Percentiles rank a stretch among this genome's conserved stretches.
Evolutionary conservation across 2,888 invertebrate species (phyloP).

Genomic region (Xanthia icteritia): DNA sequence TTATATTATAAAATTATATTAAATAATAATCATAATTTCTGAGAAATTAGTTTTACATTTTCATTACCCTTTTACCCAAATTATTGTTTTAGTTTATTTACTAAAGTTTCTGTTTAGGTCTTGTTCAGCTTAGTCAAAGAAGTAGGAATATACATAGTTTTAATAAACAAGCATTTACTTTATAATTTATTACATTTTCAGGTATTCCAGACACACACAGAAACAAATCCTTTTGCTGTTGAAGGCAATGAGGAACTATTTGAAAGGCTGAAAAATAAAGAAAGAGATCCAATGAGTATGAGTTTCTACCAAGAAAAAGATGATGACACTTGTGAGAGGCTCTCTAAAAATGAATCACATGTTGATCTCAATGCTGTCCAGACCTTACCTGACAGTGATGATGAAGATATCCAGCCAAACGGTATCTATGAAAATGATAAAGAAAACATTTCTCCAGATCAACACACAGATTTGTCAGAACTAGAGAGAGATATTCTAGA

Average conservation of each 20-base stretch:
- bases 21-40: no score
- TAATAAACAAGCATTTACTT: background rate
- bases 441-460: conserved; percentile 82
- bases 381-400: conserved; percentile 89
- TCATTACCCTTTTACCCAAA: background rate
- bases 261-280: conserved; percentile 89
- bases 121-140: background rate
- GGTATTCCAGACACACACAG: conserved; percentile 87
- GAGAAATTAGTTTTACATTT: background rate
- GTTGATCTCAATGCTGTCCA: conserved; percentile 91
- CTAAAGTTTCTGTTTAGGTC: background rate
- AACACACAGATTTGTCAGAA: conserved; percentile 74
- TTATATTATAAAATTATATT: no score
- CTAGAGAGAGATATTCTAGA: conserved; percentile 72
- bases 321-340: conserved; percentile 88
- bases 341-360: conserved; percentile 79
- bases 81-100: background rate
- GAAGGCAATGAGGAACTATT: conserved; percentile 87
- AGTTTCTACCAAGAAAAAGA: conserved; percentile 92
- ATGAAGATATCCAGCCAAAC: conserved; percentile 83
- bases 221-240: conserved; percentile 86
- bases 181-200: conserved; percentile 66
- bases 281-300: conserved; percentile 92
- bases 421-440: conserved; percentile 80
- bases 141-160: background rate